phyloP scores from a whole-genome alignment of 2,113 vertebrate genomes.

The Sitta europaea region DNA sequence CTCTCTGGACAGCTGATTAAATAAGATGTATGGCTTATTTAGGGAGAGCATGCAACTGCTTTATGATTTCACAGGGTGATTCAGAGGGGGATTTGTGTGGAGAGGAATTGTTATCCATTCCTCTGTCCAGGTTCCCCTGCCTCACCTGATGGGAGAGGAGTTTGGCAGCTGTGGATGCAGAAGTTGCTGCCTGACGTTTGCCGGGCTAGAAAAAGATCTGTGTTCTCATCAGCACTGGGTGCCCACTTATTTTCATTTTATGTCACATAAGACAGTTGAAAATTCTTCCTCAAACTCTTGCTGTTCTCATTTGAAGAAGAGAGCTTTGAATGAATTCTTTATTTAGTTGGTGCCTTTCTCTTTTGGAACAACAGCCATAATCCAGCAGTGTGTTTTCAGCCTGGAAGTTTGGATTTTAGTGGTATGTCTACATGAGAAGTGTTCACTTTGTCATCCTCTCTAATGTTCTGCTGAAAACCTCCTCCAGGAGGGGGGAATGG shows the following conservation, averaged over 20 bases:
- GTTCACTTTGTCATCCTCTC: not conserved
- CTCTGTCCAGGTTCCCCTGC: not conserved
- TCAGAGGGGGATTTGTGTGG: not conserved
- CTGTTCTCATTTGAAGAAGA: not conserved
- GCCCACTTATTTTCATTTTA: not conserved
- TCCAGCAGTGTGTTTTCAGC: not conserved
- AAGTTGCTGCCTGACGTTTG: not conserved
- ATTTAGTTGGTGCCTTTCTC: not conserved
- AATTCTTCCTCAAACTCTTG: not conserved
- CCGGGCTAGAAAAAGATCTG: not conserved
- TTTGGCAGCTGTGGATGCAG: not conserved
- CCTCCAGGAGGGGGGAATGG: not conserved
- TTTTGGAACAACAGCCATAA: not conserved
- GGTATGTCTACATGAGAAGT: not conserved
- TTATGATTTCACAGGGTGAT: not conserved
- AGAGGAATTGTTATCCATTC: not conserved
- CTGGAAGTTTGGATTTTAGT: not conserved
- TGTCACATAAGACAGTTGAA: not conserved
- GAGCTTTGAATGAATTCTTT: not conserved
- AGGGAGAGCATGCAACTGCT: not conserved
- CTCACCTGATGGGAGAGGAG: not conserved
- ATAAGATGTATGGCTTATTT: not conserved
- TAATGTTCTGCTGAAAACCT: not conserved
- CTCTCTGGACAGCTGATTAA: slow-evolving; percentile 20
- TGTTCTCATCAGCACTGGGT: not conserved